Evolutionary conservation across 2,888 invertebrate genomes (phyloP).

Genomic region (Encarsia formosa): DNA sequence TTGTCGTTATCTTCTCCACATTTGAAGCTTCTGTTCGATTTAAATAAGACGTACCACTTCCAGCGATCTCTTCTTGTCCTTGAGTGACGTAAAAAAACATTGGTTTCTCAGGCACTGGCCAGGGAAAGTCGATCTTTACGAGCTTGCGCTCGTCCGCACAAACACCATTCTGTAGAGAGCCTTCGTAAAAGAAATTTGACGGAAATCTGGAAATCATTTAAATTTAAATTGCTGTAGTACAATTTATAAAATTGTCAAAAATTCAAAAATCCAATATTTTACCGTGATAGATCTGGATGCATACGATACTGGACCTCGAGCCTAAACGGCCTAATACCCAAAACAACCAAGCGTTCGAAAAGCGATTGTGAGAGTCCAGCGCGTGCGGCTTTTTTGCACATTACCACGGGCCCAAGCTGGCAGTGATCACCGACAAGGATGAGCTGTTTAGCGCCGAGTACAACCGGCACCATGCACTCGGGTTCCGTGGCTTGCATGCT

Average conservation of each 20-base stretch:
- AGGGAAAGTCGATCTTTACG: conserved; percentile 90
- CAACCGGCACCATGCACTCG: conserved; percentile 98
- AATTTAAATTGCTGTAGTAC: not conserved
- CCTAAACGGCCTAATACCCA: conserved; percentile 94
- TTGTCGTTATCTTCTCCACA: conserved; percentile 95
- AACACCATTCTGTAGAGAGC: conserved; percentile 97
- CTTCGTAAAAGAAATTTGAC: conserved; percentile 99
- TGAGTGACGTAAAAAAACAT: conserved; percentile 99
- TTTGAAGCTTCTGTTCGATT: conserved; percentile 98
- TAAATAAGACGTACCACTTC: conserved; percentile 96
- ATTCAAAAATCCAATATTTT: not conserved
- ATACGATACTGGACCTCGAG: conserved; percentile 98
- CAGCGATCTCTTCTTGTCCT: conserved; percentile 98
- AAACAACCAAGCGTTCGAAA: conserved; percentile 93
- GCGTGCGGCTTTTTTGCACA: conserved; percentile 97
- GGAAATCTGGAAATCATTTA: conserved; percentile 75
- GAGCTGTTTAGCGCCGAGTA: conserved; percentile 92
- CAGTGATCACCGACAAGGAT: conserved; percentile 99
- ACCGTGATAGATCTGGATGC: conserved; percentile 88
- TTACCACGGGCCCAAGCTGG: conserved; percentile 97
- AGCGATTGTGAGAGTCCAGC: conserved; percentile 96
- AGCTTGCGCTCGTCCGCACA: conserved; percentile 92
- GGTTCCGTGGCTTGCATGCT: conserved; percentile 96
- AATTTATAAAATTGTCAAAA: not conserved
- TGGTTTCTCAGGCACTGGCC: conserved; percentile 94